Base-by-base conservation (phyloP, 2,888 invertebrate species). In the Morpho helenor region DNA sequence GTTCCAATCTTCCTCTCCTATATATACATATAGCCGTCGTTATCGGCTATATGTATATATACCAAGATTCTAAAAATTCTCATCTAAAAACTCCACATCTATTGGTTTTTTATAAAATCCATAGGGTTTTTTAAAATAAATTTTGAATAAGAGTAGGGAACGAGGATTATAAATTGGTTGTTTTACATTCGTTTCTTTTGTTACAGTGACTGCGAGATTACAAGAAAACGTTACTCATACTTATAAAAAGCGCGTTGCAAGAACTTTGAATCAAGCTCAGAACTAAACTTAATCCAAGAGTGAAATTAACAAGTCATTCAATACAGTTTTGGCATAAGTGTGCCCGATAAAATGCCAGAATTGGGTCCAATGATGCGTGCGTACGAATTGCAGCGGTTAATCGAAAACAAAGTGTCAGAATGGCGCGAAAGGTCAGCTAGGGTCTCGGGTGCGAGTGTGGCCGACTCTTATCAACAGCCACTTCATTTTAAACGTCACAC, bases 381-480 rank as follows among this genome's bases (percentile, higher is more conserved):
- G 47, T 73, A 91, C 56, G 91, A 91, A 74, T 70, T 91, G 75
- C 90, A 91, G 75, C 82, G 85, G 68, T 75, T 89, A 75, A 82
- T 90, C 68, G 90, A 89, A 82, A 85, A 87, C 84, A 89, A 88
- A 87, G 89, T 89, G 79, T 74, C 86, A 65, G 90, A 89, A 70
- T 89, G 89, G 89, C 88, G 89, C 59, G 88, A 88, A 76, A 89
- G 90, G 88, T 89, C 89, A 81, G 82, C 79, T 53, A 77, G 87
- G 88, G 89, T 87, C 87, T 73, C 73, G 64, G 71, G 74, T 75
- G 79, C 80, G 72, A 83, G 79, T 69, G 82, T 85, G 75, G 82
- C 82, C 69, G 88, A 87, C 71, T 84, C 89, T 89, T 90, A 90
- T 89, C 90, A 88, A 73, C 88, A 86, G 70, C 88, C 87, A 79